These are phyloP conservation scores for Nesoenas mayeri DNA, from an alignment of 2,113 vertebrate species.

Conservation along the genomic window DNA sequence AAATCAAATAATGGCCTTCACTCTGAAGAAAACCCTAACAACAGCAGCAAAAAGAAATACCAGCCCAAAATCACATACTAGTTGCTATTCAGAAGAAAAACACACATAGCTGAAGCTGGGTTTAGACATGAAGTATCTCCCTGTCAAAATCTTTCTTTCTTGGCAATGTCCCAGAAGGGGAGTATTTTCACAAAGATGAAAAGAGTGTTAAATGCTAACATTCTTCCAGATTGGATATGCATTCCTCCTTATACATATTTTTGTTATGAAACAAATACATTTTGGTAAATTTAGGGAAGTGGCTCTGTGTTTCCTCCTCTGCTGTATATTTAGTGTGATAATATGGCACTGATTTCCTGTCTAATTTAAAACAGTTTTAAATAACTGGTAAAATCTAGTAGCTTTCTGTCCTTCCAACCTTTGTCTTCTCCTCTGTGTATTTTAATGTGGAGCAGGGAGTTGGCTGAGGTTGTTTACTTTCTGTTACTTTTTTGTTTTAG, in stretches of 20 bases:
- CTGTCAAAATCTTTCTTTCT: conserved; percentile 32
- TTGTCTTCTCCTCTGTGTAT: neutral
- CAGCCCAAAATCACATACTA: neutral
- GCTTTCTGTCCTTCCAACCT: neutral
- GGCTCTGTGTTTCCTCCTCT: conserved; percentile 22
- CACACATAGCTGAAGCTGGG: neutral
- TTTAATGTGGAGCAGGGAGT: neutral
- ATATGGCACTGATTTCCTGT: conserved; percentile 21
- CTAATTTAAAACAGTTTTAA: conserved; percentile 50
- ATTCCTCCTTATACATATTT: conserved; percentile 56
- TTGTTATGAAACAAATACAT: conserved; percentile 54
- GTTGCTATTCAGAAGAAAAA: neutral
- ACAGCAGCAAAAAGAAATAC: neutral
- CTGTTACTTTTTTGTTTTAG: neutral
- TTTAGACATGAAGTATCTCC: neutral
- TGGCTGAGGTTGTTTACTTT: conserved; percentile 22
- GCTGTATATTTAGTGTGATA: conserved; percentile 32
- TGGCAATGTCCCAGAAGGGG: conserved; percentile 25
- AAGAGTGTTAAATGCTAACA: conserved; percentile 57
- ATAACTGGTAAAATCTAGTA: conserved; percentile 30
- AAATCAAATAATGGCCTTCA: neutral
- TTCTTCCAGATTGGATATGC: conserved; percentile 39
- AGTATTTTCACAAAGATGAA: conserved; percentile 56
- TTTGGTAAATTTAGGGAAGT: conserved; percentile 40
- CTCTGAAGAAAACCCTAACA: neutral